phyloP scores from a whole-genome alignment of 1,140 invertebrate genomes.

The Nephila pilipes region DNA sequence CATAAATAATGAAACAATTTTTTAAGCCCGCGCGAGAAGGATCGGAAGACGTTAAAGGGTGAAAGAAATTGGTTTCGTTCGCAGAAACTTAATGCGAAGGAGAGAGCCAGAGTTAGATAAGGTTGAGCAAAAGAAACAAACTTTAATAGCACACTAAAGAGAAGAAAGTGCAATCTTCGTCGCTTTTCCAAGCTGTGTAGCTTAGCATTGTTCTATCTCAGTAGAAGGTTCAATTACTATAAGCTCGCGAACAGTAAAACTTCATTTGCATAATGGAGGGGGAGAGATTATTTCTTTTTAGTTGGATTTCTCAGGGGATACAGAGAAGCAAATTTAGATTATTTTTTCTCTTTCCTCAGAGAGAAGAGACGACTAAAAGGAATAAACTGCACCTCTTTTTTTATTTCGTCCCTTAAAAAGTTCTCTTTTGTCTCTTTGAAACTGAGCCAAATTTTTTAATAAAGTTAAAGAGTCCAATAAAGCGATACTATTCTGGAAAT shows the following conservation, averaged over 20 bases:
- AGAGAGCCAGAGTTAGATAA: neutral
- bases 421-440: neutral
- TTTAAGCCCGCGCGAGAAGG: neutral
- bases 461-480: neutral
- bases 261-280: slow-evolving; percentile 58
- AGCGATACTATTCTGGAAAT: neutral
- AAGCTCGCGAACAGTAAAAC: slow-evolving; percentile 39
- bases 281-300: slow-evolving; percentile 44
- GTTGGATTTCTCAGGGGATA: slow-evolving; percentile 9
- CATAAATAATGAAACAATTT: slow-evolving; percentile 8
- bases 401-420: neutral
- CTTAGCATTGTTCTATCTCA: neutral
- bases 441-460: neutral
- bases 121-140: neutral
- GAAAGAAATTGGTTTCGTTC: neutral
- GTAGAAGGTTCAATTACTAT: slow-evolving; percentile 48
- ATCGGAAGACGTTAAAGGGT: neutral
- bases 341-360: neutral
- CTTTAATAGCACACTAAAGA: neutral
- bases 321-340: slow-evolving; percentile 23
- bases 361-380: neutral
- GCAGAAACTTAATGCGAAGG: neutral
- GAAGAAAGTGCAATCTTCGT: neutral
- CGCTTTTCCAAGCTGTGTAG: slow-evolving; percentile 7
- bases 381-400: neutral